phyloP scores from a whole-genome alignment of 2,797 vertebrate genomes.

The Falco peregrinus region DNA sequence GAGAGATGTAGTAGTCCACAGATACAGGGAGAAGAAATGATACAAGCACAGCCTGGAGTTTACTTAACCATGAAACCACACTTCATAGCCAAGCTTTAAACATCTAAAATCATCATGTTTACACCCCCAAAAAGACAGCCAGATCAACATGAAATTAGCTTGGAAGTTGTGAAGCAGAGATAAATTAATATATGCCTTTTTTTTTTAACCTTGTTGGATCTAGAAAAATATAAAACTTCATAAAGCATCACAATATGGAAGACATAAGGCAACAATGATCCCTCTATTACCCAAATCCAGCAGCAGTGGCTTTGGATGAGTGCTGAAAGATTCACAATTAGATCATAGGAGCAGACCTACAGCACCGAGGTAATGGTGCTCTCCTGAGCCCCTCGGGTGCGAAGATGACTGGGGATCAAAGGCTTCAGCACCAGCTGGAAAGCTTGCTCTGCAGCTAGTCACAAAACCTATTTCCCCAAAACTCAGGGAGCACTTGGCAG shows the following conservation, averaged over 20 bases:
- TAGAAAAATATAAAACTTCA: neutral
- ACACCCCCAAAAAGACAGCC: neutral
- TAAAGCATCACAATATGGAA: neutral
- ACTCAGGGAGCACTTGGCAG: neutral
- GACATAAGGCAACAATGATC: neutral
- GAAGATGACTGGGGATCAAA: fast-evolving
- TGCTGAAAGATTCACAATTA: fast-evolving
- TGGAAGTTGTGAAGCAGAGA: neutral
- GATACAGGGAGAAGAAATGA: neutral
- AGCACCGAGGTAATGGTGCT: fast-evolving
- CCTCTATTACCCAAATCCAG: neutral
- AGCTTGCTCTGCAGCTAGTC: neutral
- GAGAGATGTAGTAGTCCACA: neutral
- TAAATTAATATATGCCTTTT: neutral
- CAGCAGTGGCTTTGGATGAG: neutral
- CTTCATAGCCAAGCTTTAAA: neutral
- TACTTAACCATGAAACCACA: fast-evolving
- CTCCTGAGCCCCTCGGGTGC: neutral
- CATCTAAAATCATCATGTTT: neutral
- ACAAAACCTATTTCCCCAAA: neutral
- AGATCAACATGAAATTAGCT: neutral
- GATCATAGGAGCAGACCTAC: neutral
- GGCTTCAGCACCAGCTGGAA: neutral
- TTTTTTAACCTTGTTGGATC: neutral
- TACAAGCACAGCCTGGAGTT: neutral